Evolutionary conservation across 2,797 vertebrate species (phyloP), one percentile per base, ranked within the genome.

Genomic region (Melanotaenia pygmaea): DNA sequence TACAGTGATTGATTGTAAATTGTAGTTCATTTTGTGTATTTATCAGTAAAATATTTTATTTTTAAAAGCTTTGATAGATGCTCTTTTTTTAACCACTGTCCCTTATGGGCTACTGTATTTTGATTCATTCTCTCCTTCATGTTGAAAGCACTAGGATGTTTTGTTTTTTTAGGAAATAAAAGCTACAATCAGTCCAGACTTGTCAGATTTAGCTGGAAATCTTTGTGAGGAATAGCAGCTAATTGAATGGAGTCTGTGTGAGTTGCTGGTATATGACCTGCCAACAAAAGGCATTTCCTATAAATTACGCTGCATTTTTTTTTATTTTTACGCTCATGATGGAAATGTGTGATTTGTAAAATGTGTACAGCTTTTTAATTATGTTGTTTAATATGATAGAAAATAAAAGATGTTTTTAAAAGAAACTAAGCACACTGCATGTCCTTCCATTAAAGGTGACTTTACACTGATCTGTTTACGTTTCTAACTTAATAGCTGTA

Each of bases 341-440:
- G 77, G 57, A 92, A 85, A 82, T 86, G 76, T 90, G 70, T 89
- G 16, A 86, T 91, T 89, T 94, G 92, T 94, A 94, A 94, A 94
- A 93, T 93, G 89, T 95, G 94, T 94, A 93, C 92, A 94, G 92
- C 84, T 91, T 81, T 93, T 86, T 90, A 83, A 90, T 89, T 86
- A 81, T 81, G 83, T 85, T 79, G 77, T 91, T 90, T 89, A 74
- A 86, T 88, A 89, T 91, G 81, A 93, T 74, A 86, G 82, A 87
- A 86, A 94, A 94, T 94, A 94, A 94, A 94, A 59, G 83, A 37
- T 95, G 92, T 94, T 94, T 94, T 93, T 92, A 93, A 94, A 73
- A 82, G 86, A 74, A 77, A 73, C 35, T 40, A 1, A 1, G 3
- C 18, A 20, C 2, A 45, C 38, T 9, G n/a, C 3, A 2, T 13